A percentile compares a stretch with the other conserved stretches of the same genome.
Evolutionary conservation across 2,888 invertebrate species (phyloP).

Genomic region (Augochlorella aurata): DNA sequence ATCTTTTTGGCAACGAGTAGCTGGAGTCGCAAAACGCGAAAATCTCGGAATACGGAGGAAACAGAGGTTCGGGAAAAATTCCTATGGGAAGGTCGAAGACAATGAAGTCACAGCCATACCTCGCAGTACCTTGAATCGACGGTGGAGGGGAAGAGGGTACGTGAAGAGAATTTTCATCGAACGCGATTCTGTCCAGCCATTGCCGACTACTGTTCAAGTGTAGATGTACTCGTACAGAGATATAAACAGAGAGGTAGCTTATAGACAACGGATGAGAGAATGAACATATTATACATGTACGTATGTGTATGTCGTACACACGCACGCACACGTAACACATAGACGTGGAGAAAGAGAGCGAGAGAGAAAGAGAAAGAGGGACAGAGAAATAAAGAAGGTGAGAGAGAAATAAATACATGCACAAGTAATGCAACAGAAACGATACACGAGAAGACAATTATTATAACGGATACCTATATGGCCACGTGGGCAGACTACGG

Average conservation of each 20-base stretch:
- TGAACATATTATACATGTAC: conserved; percentile 54
- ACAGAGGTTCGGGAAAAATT: neutral
- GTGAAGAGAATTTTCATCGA: conserved; percentile 57
- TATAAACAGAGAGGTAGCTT: conserved; percentile 56
- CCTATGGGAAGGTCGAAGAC: neutral
- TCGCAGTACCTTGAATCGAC: conserved; percentile 10
- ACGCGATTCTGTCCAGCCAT: conserved; percentile 76
- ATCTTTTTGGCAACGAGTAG: neutral
- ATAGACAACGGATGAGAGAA: conserved; percentile 44
- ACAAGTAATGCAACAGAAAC: conserved; percentile 46
- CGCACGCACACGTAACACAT: conserved; percentile 30
- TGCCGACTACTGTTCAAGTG: conserved; percentile 80
- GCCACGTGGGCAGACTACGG: conserved; percentile 62
- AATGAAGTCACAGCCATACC: neutral
- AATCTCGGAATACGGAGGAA: conserved; percentile 4
- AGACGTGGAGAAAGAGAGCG: conserved; percentile 16
- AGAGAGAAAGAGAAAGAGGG: conserved; percentile 18
- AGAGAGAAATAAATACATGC: conserved; percentile 36
- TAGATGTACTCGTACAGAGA: conserved; percentile 56
- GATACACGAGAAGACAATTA: conserved; percentile 19
- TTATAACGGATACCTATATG: conserved; percentile 39
- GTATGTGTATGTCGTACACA: conserved; percentile 42
- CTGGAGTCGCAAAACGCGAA: neutral
- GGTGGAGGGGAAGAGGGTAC: conserved; percentile 11
- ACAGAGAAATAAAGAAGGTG: conserved; percentile 34